Evolutionary conservation across 2,888 invertebrate species (phyloP).

Genomic region (Merodon equestris): DNA sequence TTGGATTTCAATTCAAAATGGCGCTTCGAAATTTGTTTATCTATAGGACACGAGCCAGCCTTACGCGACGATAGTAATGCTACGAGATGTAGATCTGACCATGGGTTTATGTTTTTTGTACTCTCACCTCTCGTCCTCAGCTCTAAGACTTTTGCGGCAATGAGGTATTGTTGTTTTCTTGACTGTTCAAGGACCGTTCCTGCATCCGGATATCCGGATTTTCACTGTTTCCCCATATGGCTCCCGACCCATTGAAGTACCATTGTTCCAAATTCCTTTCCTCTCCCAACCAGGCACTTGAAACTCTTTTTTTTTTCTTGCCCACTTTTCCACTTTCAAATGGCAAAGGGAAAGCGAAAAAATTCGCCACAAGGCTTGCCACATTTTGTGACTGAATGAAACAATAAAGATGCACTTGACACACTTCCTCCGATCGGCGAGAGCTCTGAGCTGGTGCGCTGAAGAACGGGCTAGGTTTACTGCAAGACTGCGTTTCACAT

Average conservation of each 20-base stretch:
- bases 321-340: no score
- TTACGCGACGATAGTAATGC: no score
- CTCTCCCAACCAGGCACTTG: constrained; percentile 24
- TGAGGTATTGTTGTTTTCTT: background rate
- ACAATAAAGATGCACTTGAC: constrained; percentile 64
- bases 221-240: constrained; percentile 58
- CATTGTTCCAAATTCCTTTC: constrained; percentile 53
- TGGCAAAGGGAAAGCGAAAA: background rate
- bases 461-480: background rate
- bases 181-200: constrained; percentile 46
- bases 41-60: background rate
- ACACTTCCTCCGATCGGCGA: constrained; percentile 63
- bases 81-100: no score
- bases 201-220: constrained; percentile 65
- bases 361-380: constrained; percentile 6
- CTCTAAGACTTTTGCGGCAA: background rate
- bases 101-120: no score
- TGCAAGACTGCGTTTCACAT: constrained; percentile 11
- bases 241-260: constrained; percentile 34
- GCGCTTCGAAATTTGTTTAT: constrained; percentile 58
- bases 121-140: no score
- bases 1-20: constrained; percentile 67
- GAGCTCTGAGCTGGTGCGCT: constrained; percentile 19
- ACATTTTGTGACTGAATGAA: constrained; percentile 32
- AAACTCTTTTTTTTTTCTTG: background rate